Evolutionary conservation across 1,140 invertebrate species (phyloP).

Genomic region (Helicoverpa zea): DNA sequence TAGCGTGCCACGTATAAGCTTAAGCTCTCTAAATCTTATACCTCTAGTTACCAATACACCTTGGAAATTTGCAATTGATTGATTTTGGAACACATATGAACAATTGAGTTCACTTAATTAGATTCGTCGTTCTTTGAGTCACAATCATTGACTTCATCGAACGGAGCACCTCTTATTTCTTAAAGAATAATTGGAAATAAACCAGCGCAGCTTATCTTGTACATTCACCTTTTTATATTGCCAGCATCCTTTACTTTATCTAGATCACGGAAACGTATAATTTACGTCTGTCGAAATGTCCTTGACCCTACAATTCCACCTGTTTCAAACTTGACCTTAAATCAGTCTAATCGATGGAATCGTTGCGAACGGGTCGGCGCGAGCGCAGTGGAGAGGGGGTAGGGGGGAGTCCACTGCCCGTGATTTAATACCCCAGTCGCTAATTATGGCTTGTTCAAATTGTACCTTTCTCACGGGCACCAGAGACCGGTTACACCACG

Average conservation of each 20-base stretch:
- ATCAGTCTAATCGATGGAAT: conserved; percentile 77
- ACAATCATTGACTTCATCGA: too few species aligned
- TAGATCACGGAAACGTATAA: conserved; percentile 34
- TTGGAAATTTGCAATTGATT: too few species aligned
- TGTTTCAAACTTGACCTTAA: conserved; percentile 73
- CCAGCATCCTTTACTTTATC: conserved; percentile 7
- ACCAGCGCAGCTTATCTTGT: background rate
- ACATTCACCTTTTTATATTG: background rate
- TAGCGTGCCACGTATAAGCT: too few species aligned
- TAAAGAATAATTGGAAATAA: background rate
- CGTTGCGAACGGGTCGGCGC: conserved; percentile 56
- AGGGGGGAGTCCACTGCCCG: conserved; percentile 60
- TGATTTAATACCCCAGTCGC: conserved; percentile 82
- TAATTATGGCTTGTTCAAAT: conserved; percentile 87
- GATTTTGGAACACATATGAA: too few species aligned
- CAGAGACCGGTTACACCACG: conserved; percentile 60
- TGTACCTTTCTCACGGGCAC: conserved; percentile 83
- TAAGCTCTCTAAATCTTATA: too few species aligned
- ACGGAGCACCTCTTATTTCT: too few species aligned
- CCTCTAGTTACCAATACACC: too few species aligned
- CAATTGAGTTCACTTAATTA: too few species aligned
- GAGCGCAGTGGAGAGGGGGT: conserved; percentile 47
- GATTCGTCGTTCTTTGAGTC: too few species aligned
- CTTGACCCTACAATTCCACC: conserved; percentile 79
- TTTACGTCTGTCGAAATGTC: conserved; percentile 55